phyloP scores from a whole-genome alignment of 2,797 vertebrate genomes.

The Buphagus erythrorhynchus region DNA sequence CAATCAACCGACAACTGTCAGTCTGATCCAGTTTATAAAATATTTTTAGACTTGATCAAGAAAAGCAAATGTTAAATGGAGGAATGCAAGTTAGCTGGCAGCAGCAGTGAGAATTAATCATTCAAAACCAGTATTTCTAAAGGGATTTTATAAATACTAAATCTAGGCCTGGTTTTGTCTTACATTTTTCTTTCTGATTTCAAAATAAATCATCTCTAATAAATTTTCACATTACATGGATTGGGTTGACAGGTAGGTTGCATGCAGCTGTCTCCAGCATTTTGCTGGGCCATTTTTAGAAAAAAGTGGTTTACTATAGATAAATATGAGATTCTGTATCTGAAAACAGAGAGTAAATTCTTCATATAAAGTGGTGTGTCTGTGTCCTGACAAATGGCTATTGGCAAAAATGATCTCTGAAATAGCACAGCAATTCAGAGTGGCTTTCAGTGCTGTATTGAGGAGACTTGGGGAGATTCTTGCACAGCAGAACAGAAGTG shows the following conservation, averaged over 20 bases:
- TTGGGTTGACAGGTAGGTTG: not conserved
- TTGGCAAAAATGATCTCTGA: not conserved
- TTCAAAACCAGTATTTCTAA: not conserved
- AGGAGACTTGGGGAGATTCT: not conserved
- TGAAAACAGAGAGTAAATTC: not conserved
- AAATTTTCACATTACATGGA: not conserved
- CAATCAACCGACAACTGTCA: not conserved
- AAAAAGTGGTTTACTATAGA: not conserved
- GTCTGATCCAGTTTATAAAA: not conserved
- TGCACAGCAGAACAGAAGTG: not conserved
- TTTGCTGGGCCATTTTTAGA: not conserved
- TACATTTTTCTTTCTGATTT: not conserved
- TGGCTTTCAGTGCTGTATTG: not conserved
- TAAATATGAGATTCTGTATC: accelerated
- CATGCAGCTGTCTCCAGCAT: not conserved
- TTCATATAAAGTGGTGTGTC: not conserved
- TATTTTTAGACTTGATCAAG: not conserved
- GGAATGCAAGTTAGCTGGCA: not conserved
- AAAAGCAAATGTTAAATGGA: not conserved
- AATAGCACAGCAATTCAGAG: not conserved
- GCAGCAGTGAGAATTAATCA: not conserved
- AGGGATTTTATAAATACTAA: not conserved
- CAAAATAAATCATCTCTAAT: not conserved
- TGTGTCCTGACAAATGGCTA: not conserved
- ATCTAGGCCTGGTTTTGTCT: not conserved